Evolutionary conservation across 2,797 vertebrate genomes (phyloP), one percentile per base, ranked within the genome.

Genomic region (Gymnothorax reevesii): DNA sequence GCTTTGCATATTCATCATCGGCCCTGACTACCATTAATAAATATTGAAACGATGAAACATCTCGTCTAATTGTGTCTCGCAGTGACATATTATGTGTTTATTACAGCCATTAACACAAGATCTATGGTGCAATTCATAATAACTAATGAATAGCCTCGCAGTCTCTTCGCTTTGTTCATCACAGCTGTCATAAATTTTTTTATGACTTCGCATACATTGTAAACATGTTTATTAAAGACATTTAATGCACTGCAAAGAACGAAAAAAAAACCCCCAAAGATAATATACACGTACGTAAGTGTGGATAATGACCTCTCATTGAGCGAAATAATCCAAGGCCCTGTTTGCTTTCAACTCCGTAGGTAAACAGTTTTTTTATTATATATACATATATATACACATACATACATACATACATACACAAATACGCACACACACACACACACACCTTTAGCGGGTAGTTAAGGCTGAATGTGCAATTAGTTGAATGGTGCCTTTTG

Each of bases 41-140:
- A 79, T 79, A 79, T 54, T 54, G 75, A 79, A 52, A 79, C 22
- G 75, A 71, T 42, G 54, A 64, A 60, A 83, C 62, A 71, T 82
- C 27, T 83, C 83, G 73, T 86, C 82, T 75, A 42, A 42, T 73
- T 86, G 79, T 66, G 64, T 83, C 71, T 57, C 62, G 6, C 80
- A 22, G 80, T 59, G 80, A 83, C 82, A 73, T 25, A 52, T 82
- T 42, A 86, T 83, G n/a, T 59, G 71, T 86, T 86, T 82, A 71
- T 15, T 83, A 75, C 42, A 73, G 55, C 64, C 69, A 83, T 42
- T 33, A 71, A 59, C 25, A 3, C 9, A 33, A 86, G 82, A 86
- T 86, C 80, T 83, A 83, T 59, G 64, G 64, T 22, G 82, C 82
- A 83, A 75, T 86, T 59, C 64, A 57, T 57, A 83, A 73, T 73